phyloP scores from a whole-genome alignment of 2,888 invertebrate genomes.

The Parnassius apollo region DNA sequence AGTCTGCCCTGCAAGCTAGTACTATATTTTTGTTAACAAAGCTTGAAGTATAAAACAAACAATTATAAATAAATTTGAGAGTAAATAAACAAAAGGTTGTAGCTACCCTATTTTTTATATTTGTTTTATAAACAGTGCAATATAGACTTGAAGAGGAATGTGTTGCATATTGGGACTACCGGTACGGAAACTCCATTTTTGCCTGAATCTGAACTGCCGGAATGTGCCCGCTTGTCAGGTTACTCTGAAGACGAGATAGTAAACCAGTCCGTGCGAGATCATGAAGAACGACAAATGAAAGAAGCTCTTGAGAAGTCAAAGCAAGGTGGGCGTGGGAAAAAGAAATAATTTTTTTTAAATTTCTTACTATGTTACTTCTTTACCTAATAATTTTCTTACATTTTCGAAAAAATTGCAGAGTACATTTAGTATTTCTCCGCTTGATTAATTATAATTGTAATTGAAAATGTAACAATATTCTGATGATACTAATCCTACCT shows the following conservation, averaged over 20 bases:
- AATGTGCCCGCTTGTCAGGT: conserved; percentile 90
- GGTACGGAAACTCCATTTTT: conserved; percentile 95
- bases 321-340: conserved; percentile 72
- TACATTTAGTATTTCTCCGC: neutral
- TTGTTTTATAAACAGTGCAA: conserved; percentile 83
- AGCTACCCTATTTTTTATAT: conserved; percentile 6
- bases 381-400: too few species aligned
- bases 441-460: too few species aligned
- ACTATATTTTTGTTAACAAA: too few species aligned
- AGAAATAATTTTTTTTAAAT: conserved; percentile 42
- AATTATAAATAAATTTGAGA: too few species aligned
- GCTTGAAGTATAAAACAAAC: too few species aligned
- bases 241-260: conserved; percentile 83
- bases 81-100: neutral
- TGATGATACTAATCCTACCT: too few species aligned
- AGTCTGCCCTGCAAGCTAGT: too few species aligned
- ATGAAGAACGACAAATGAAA: conserved; percentile 86
- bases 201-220: conserved; percentile 83
- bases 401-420: too few species aligned
- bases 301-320: conserved; percentile 87
- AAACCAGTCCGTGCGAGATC: conserved; percentile 70
- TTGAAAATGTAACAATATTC: too few species aligned
- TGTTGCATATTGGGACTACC: conserved; percentile 95
- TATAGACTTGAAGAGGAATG: conserved; percentile 94
- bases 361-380: too few species aligned